Conservation (phyloP, 2,888 invertebrate species). For the Priocnemis perturbator region DNA sequence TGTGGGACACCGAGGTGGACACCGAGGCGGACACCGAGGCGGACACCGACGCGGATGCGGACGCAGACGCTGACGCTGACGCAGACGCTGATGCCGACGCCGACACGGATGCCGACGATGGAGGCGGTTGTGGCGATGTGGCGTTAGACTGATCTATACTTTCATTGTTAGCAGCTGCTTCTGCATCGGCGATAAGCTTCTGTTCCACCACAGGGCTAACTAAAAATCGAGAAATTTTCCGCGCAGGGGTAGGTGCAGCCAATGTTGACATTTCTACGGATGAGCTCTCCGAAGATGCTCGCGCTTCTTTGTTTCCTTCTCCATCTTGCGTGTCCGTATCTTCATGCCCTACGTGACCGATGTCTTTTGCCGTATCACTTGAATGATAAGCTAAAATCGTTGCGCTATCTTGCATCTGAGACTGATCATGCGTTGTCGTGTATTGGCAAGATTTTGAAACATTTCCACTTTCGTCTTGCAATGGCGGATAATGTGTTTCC, state of each 20-base stretch:
- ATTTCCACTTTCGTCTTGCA: constrained; percentile 40
- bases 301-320: constrained; percentile 39
- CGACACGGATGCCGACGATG: too few species aligned
- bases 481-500: constrained; percentile 40
- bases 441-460: constrained; percentile 33
- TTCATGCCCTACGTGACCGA: constrained; percentile 20
- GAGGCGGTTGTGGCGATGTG: constrained; percentile 19
- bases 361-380: neutral
- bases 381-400: constrained; percentile 19
- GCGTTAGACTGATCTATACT: constrained; percentile 22
- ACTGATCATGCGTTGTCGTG: constrained; percentile 29
- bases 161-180: constrained; percentile 26
- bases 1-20: too few species aligned
- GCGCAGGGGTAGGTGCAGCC: constrained; percentile 76
- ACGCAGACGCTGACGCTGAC: too few species aligned
- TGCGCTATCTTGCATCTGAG: constrained; percentile 44
- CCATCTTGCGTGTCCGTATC: constrained; percentile 48
- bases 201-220: constrained; percentile 87
- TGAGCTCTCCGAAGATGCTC: constrained; percentile 12
- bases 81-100: too few species aligned
- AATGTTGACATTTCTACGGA: constrained; percentile 51
- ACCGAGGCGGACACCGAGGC: constrained; percentile 18
- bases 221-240: constrained; percentile 88
- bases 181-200: constrained; percentile 57
- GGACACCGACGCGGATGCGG: too few species aligned